Evolutionary conservation across 2,113 vertebrate species (phyloP).

Genomic region (Megalops atlanticus): DNA sequence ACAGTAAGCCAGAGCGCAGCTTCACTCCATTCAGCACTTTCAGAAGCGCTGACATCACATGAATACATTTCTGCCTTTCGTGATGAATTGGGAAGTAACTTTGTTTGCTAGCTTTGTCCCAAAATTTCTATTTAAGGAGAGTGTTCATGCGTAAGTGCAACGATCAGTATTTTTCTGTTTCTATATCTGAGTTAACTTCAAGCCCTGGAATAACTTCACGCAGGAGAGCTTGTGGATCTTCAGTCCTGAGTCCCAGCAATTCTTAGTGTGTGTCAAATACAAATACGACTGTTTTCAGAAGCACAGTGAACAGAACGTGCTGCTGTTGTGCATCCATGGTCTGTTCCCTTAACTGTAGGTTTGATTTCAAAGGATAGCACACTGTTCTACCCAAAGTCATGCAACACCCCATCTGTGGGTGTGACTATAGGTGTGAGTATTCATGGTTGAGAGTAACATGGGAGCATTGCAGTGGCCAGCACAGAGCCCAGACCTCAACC

Average conservation of each 20-base stretch:
- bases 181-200: background rate
- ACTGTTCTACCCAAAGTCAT: too few species aligned
- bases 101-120: background rate
- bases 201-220: background rate
- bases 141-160: background rate
- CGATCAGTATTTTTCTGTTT: background rate
- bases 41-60: background rate
- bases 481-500: constrained; percentile 5
- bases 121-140: background rate
- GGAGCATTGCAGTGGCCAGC: background rate
- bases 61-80: background rate
- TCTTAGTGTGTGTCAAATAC: too few species aligned
- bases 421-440: too few species aligned
- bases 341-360: too few species aligned
- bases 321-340: too few species aligned
- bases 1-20: background rate
- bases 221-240: background rate
- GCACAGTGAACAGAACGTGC: too few species aligned
- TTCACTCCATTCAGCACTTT: background rate
- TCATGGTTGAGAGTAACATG: background rate
- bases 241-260: too few species aligned
- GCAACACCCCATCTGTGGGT: too few species aligned
- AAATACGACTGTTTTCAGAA: too few species aligned
- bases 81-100: background rate
- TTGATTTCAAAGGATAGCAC: too few species aligned